A percentile compares a stretch with the other conserved stretches of the same genome.
Conservation (phyloP, 2,797 vertebrate genomes). For the Spinus olivaceus region DNA sequence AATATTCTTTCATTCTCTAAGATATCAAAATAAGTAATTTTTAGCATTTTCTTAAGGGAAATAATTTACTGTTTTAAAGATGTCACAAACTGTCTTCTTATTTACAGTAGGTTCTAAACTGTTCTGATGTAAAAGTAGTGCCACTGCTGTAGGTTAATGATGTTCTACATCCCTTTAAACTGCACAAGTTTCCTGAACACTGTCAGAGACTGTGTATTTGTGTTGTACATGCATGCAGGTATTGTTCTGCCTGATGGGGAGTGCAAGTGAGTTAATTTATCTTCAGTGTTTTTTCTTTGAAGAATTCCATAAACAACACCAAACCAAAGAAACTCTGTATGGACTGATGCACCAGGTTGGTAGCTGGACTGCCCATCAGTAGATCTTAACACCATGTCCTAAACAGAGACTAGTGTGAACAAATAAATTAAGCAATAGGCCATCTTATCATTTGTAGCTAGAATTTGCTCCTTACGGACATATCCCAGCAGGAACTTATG, state of each 20-base stretch:
- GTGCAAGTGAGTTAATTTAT: not conserved
- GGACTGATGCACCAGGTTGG: not conserved
- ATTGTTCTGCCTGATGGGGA: not conserved
- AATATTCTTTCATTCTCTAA: not conserved
- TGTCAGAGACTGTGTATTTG: not conserved
- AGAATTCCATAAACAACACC: not conserved
- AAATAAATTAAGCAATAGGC: not conserved
- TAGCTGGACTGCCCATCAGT: not conserved
- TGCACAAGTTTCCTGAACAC: not conserved
- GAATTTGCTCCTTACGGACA: not conserved
- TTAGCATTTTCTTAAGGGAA: not conserved
- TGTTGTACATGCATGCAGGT: not conserved
- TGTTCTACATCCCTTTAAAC: not conserved
- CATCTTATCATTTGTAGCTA: not conserved
- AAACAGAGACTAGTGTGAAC: not conserved
- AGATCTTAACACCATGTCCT: not conserved
- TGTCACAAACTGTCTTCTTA: fast-evolving
- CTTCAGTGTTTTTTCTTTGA: not conserved
- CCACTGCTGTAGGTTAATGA: not conserved
- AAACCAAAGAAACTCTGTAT: not conserved
- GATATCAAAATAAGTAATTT: not conserved
- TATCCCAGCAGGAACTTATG: not conserved
- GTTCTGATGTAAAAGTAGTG: not conserved
- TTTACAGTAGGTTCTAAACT: not conserved
- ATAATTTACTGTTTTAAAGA: not conserved